Evolutionary conservation across 2,888 invertebrate genomes (phyloP), one percentile per base, ranked within the genome.

Genomic region (Lutraria lutraria): DNA sequence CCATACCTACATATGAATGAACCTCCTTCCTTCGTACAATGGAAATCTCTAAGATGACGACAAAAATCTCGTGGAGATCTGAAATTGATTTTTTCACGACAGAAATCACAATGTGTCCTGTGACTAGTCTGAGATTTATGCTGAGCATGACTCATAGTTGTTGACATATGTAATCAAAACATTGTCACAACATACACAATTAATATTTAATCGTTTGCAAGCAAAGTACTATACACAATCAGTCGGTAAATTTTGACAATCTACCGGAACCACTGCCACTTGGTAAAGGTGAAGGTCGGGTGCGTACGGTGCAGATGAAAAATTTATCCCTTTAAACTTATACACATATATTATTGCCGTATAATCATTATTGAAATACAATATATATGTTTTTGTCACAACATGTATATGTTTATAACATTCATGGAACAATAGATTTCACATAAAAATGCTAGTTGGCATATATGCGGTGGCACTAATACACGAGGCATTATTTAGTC

Each of bases 1-100:
- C 98, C 99, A 97, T 98, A 99, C 95, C 98, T 98, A 96, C 98
- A 98, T 21, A 98, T 98, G 96, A 98, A 98, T 29, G 98, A 98
- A 53, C 98, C 98, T 87, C 98, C 98, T 97, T 98, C 98, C 94
- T 97, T 98, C 34, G 98, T 98, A 96, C 98, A 98, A 96, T 98
- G 98, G 88, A 98, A 97, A 87, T 98, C 98, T 94, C 98, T 97
- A 93, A 98, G 97, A 96, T 98, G 98, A 94, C 98, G 98, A 96
- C 89, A 97, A 97, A 96, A 97, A 83, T 97, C 96, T 86, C 94
- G 89, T 4, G 96, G 95, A 4, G 96, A 96, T 89, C 95, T 96
- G 93, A 96, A 96, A 43, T 72, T 68, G 56, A 85, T 82, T 81
- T 83, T 89, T 68, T 93, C 93, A 52, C 89, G 89, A 91, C 96